phyloP scores from a whole-genome alignment of 2,113 vertebrate species.

The Tragelaphus scriptus region DNA sequence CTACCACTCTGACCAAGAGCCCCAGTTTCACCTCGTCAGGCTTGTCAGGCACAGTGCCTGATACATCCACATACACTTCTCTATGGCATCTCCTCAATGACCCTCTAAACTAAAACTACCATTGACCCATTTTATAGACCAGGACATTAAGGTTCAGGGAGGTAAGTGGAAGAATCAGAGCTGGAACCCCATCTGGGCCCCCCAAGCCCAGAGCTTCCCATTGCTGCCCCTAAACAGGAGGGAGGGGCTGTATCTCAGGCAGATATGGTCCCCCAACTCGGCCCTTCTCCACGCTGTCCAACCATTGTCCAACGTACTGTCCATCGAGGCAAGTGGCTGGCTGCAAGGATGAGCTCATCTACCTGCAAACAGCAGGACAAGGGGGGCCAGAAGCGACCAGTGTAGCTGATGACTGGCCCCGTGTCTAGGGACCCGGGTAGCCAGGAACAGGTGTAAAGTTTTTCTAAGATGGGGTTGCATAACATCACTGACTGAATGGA shows the following conservation, averaged over 20 bases:
- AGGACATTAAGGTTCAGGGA: not conserved
- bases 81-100: not conserved
- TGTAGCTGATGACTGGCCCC: not conserved
- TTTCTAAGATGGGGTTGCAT: not conserved
- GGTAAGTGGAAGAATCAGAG: not conserved
- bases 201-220: not conserved
- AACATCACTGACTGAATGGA: not conserved
- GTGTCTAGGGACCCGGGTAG: not conserved
- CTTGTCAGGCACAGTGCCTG: too few relatives aligned
- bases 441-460: not conserved
- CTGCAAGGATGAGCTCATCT: not conserved
- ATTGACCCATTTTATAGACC: not conserved
- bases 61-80: not conserved
- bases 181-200: not conserved
- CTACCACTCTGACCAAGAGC: accelerated
- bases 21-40: accelerated
- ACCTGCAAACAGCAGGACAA: not conserved
- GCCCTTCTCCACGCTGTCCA: not conserved
- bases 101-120: not conserved
- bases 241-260: not conserved
- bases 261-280: too few relatives aligned
- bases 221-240: not conserved
- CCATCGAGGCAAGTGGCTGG: not conserved
- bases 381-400: not conserved
- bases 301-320: not conserved